Base-by-base conservation (phyloP, 2,888 invertebrate species). In the Xylocampa areola region DNA sequence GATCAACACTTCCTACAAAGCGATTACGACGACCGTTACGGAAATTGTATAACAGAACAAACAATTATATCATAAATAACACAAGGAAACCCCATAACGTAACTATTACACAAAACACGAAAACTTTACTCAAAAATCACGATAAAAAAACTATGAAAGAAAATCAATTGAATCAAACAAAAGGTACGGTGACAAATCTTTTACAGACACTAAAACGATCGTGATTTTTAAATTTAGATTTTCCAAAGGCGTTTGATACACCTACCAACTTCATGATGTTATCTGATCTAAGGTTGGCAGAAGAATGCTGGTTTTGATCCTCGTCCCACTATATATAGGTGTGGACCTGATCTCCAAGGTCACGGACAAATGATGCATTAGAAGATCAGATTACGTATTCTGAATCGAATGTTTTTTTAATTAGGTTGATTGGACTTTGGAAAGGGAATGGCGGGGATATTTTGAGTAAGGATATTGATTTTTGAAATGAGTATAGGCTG, bases 241-340 rank as follows among this genome's bases (percentile, higher is more conserved):
- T 13, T 10, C 45, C 14, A 25, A 51, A 49, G 40, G 51, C 39
- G 21, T 53, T 53, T 23, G 7, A 35, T 25, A 47, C 47, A 89
- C 91, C 81, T 86, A 93, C 92, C 92, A 88, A 84, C 89, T 92
- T 85, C 92, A 93, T 93, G 90, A 81, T 91, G 90, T 64, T 84
- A 77, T 71, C 80, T 74, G 75, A 73, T 76, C 81, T 72, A 80
- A 68, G 76, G 81, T 81, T 81, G 79, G 77, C 80, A 73, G 73
- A 76, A 76, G 89, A 91, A 88, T 92, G 91, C 78, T 82, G 80
- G 70, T 76, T 63, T 71, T 52, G 49, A 66, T 67, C 60, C 70
- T 73, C 55, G 51, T 72, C 60, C 68, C 73, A 63, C 81, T 84
- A 89, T 92, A 85, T 92, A 92, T 92, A 92, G 81, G 76, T 77